These are phyloP conservation scores for Temnothorax unifasciatus DNA, from an alignment of 2,888 invertebrate genomes.

Conservation along the genomic window DNA sequence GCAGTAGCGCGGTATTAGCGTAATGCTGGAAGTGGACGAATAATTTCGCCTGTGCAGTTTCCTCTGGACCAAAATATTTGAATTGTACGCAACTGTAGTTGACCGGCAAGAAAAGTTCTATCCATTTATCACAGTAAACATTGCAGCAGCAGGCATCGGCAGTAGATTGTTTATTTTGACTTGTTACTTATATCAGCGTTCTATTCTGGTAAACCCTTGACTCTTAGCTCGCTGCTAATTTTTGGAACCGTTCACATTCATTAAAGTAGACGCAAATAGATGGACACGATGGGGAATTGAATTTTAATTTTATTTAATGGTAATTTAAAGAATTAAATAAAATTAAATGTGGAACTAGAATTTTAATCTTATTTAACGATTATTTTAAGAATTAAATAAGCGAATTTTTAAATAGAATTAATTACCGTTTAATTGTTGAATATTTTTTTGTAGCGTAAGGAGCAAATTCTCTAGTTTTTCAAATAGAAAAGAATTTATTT, in stretches of 20 bases:
- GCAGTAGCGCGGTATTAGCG: conserved; percentile 82
- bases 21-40: conserved; percentile 60
- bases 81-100: background rate
- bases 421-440: background rate
- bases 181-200: conserved; percentile 68
- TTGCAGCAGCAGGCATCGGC: conserved; percentile 78
- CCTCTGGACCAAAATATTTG: background rate
- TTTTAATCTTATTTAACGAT: too few species aligned
- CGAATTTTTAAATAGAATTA: background rate
- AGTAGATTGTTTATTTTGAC: conserved; percentile 79
- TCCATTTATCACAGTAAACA: conserved; percentile 74
- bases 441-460: background rate
- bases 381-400: background rate
- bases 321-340: background rate
- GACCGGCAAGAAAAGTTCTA: conserved; percentile 71
- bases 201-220: background rate
- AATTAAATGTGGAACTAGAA: too few species aligned
- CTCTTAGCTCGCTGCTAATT: background rate
- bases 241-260: background rate
- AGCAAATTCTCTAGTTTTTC: background rate
- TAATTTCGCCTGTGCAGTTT: conserved; percentile 51
- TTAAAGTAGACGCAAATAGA: background rate
- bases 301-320: background rate
- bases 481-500: background rate
- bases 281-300: background rate